phyloP scores from a whole-genome alignment of 2,888 invertebrate species.

The Drosophila buzzatii region DNA sequence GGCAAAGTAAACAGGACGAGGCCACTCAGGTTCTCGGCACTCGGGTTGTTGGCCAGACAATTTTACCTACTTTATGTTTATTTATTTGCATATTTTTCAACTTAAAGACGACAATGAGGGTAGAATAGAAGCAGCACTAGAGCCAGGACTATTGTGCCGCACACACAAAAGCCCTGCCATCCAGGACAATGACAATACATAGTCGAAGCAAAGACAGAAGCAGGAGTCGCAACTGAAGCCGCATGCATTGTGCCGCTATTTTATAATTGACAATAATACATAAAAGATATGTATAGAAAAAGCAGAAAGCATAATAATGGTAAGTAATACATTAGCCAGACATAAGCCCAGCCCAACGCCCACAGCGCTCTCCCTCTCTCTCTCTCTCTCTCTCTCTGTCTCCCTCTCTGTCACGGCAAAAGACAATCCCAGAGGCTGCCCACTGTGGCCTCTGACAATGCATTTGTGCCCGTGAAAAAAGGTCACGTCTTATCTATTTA shows the following conservation, averaged over 20 bases:
- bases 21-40: conserved; percentile 48
- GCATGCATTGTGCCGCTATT: conserved; percentile 67
- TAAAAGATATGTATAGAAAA: conserved; percentile 61
- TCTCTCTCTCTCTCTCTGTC: too few relatives aligned
- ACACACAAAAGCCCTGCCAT: conserved; percentile 59
- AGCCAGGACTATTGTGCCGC: conserved; percentile 56
- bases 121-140: conserved; percentile 29
- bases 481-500: conserved; percentile 82
- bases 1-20: conserved; percentile 46
- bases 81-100: conserved; percentile 78
- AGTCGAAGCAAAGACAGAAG: conserved; percentile 39
- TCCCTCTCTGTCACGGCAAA: neutral
- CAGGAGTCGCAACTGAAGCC: conserved; percentile 19
- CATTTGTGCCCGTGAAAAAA: conserved; percentile 76
- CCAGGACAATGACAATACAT: conserved; percentile 56
- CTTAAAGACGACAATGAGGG: conserved; percentile 75
- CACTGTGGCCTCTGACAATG: conserved; percentile 70
- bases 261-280: conserved; percentile 78
- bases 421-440: conserved; percentile 37
- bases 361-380: too few relatives aligned
- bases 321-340: conserved; percentile 79
- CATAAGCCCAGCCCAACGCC: conserved; percentile 57
- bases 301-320: conserved; percentile 73
- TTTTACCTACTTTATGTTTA: conserved; percentile 76
- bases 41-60: conserved; percentile 79